Evolutionary conservation across 1,140 invertebrate genomes (phyloP).

Genomic region (Harlomillsia oculata): DNA sequence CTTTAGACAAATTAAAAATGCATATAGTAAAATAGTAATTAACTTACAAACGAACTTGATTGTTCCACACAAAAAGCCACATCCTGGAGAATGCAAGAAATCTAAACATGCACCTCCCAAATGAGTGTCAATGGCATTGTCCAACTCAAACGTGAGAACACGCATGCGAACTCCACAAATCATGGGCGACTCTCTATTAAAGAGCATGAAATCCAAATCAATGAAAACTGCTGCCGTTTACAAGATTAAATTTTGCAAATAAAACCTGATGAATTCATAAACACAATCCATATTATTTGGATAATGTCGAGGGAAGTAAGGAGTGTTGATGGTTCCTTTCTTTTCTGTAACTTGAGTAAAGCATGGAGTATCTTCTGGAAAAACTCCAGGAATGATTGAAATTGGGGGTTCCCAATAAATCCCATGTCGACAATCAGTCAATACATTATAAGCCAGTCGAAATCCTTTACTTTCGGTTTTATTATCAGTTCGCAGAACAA

Average conservation of each 20-base stretch:
- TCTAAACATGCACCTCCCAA: slow-evolving; percentile 41
- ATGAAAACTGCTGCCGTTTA: not conserved
- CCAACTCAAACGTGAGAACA: slow-evolving; percentile 38
- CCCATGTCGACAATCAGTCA: slow-evolving; percentile 37
- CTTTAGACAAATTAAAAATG: no score
- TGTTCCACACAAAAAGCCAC: slow-evolving; percentile 24
- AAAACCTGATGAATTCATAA: slow-evolving; percentile 41
- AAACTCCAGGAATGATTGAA: slow-evolving; percentile 37
- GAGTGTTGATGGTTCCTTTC: slow-evolving; percentile 40
- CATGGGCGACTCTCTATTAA: slow-evolving; percentile 36
- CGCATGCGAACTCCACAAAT: slow-evolving; percentile 40
- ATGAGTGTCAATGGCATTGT: slow-evolving; percentile 36
- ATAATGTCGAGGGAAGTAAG: slow-evolving; percentile 39
- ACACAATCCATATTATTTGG: slow-evolving; percentile 40
- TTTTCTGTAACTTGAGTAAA: slow-evolving; percentile 39
- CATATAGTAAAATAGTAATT: not conserved
- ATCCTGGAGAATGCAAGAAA: slow-evolving; percentile 39
- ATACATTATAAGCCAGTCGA: slow-evolving; percentile 37
- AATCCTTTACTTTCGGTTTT: slow-evolving; percentile 34
- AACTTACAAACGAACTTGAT: slow-evolving; percentile 27
- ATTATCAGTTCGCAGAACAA: slow-evolving; percentile 38
- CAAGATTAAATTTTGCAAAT: no score
- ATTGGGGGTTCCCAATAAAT: slow-evolving; percentile 38
- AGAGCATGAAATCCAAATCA: not conserved
- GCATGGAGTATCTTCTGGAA: slow-evolving; percentile 34